Evolutionary conservation across 2,797 vertebrate genomes (phyloP).

Genomic region (Sebastes alutus): DNA sequence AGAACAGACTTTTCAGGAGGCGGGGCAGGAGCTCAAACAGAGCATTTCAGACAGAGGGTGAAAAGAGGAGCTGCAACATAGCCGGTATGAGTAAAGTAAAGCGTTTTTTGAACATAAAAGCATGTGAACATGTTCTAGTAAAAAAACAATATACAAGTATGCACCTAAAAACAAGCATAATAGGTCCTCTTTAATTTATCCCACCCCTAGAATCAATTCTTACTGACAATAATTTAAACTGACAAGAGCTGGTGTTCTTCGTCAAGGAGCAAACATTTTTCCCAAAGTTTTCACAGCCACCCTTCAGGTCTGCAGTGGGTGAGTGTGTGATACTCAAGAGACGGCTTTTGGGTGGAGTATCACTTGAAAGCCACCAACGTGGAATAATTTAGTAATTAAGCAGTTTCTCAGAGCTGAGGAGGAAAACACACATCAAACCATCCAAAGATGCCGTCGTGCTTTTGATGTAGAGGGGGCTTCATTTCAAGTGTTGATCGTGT

Average conservation of each 20-base stretch:
- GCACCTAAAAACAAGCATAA: no score
- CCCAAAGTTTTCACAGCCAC: not conserved
- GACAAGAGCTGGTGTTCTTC: constrained; percentile 7
- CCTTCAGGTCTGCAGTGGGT: not conserved
- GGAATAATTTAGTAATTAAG: not conserved
- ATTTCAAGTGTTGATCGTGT: not conserved
- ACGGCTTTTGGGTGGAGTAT: not conserved
- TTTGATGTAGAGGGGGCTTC: constrained; percentile 7
- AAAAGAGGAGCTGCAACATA: no score
- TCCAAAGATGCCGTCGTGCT: not conserved
- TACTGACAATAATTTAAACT: not conserved
- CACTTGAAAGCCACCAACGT: constrained; percentile 6
- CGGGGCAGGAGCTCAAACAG: no score
- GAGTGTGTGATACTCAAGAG: not conserved
- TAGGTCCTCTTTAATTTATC: not conserved
- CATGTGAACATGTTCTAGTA: no score
- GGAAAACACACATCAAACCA: not conserved
- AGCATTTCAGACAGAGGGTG: no score
- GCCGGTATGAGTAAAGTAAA: no score
- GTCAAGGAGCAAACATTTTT: not conserved
- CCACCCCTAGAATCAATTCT: not conserved
- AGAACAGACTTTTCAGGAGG: no score
- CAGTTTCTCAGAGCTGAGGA: not conserved
- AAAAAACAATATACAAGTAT: no score
- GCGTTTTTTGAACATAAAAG: no score